Evolutionary conservation across 1,140 invertebrate species (phyloP), one percentile per base, ranked within the genome.

Genomic region (Trinorchestia longiramus): DNA sequence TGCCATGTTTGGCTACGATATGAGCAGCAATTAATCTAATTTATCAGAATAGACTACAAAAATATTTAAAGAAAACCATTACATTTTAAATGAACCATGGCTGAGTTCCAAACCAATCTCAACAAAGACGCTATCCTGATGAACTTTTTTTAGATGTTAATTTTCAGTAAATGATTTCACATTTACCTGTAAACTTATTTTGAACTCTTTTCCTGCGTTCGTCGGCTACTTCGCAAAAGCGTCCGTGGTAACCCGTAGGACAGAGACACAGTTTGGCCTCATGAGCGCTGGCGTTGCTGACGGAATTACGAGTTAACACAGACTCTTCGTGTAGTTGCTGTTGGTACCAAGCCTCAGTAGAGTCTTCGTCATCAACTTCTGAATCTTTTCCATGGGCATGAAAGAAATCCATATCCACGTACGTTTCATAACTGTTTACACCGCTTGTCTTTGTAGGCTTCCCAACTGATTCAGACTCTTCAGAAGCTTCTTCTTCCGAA

Each of bases 221-320:
- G 44, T 94, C 92, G 6, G 44, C 41, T 19, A 96, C 95, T 57
- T 96, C 96, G 44, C 96, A 96, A 57, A 95, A 96, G 44, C 96
- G 96, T 0, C 96, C 96, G 62, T 96, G 96, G 15, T 95, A 95
- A 28, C 96, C 96, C 23, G 96, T 77, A 23, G 96, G 96, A 87
- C 97, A 97, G 28, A 97, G 96, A 42, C 97, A 97, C 42, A 96
- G 87, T 11, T 47, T 44, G 43, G 92, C 92, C 19, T 94, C 92
- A 0, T 94, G 15, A 90, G 28, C 41, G 41, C 41, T 42, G 88
- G 88, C 43, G 41, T 41, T 90, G n/a, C 41, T 15, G 4, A 3
- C 23, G 3, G 41, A 42, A 47, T 47, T 11, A 77, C 88, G 36
- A 95, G 95, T 15, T 95, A 47, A 42, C 94, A 95, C 88, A 53